These are phyloP conservation scores for Scaptomyza reducta DNA, from an alignment of 2,888 invertebrate species.

Conservation along the genomic window DNA sequence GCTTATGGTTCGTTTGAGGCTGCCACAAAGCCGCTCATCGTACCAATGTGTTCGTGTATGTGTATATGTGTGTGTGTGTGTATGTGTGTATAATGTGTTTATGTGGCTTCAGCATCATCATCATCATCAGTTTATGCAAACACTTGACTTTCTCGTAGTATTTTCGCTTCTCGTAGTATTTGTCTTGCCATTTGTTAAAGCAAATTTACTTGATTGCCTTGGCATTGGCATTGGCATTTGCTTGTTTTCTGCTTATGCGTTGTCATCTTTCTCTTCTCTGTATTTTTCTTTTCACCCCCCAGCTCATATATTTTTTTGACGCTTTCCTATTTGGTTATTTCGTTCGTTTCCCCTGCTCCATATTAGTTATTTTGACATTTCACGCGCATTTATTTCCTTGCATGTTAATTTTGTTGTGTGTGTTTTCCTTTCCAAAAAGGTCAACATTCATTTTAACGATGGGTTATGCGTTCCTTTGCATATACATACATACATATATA, in stretches of 20 bases:
- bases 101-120: slow-evolving; percentile 24
- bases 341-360: slow-evolving; percentile 5
- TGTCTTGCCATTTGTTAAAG: slow-evolving; percentile 72
- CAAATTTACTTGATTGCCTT: slow-evolving; percentile 74
- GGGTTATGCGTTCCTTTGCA: slow-evolving; percentile 26
- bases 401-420: slow-evolving; percentile 33
- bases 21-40: slow-evolving; percentile 2
- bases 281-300: slow-evolving; percentile 20
- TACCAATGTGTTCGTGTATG: not conserved
- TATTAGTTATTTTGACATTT: slow-evolving; percentile 76
- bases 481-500: slow-evolving; percentile 34
- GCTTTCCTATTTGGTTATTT: slow-evolving; percentile 6
- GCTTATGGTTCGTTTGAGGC: slow-evolving; percentile 39
- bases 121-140: slow-evolving; percentile 56
- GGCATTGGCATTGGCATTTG: slow-evolving; percentile 70
- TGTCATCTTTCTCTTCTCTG: slow-evolving; percentile 58
- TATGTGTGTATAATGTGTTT: slow-evolving; percentile 13
- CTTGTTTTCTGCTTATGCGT: slow-evolving; percentile 57
- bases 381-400: slow-evolving; percentile 70
- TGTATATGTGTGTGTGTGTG: slow-evolving; percentile 17
- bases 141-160: slow-evolving; percentile 41
- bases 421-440: slow-evolving; percentile 54
- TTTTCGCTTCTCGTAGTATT: slow-evolving; percentile 47
- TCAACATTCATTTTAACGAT: slow-evolving; percentile 53
- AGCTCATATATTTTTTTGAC: slow-evolving; percentile 7